Percentiles rank a stretch among this genome's conserved stretches.
These are phyloP conservation scores for Spodoptera picta DNA, from an alignment of 2,888 invertebrate genomes.

Conservation along the genomic window DNA sequence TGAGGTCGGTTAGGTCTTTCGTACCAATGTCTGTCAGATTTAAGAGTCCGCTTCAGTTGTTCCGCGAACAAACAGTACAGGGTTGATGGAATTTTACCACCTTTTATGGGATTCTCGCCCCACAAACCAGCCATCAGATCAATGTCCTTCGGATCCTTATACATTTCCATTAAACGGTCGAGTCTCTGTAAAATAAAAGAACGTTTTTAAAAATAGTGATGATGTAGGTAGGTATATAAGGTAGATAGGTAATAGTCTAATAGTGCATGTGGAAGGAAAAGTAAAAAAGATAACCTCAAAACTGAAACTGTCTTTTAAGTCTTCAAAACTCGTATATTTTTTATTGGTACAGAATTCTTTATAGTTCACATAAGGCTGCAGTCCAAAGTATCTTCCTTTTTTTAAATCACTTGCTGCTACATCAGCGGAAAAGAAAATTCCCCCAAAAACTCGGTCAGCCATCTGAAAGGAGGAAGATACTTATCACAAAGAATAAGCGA, in stretches of 20 bases:
- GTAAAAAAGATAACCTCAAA: conserved; percentile 6
- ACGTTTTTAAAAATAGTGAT: too few relatives aligned
- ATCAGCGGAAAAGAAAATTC: conserved; percentile 1
- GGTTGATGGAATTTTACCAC: conserved; percentile 94
- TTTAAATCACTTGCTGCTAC: conserved; percentile 7
- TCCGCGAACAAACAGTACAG: conserved; percentile 95
- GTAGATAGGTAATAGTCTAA: too few relatives aligned
- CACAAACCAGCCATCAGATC: conserved; percentile 96
- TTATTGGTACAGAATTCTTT: conserved; percentile 10
- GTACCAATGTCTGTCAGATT: conserved; percentile 95
- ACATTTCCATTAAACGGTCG: conserved; percentile 55
- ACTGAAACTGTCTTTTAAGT: conserved; percentile 5
- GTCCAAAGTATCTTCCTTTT: conserved; percentile 17
- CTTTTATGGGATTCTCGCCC: conserved; percentile 92
- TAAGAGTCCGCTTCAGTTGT: conserved; percentile 93
- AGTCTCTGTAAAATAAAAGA: conserved; percentile 24
- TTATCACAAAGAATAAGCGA: too few relatives aligned
- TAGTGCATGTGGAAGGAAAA: too few relatives aligned
- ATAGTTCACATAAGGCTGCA: conserved; percentile 20
- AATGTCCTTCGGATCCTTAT: conserved; percentile 92
- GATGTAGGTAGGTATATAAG: too few relatives aligned
- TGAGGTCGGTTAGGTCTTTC: conserved; percentile 59
- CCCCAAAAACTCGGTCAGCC: conserved; percentile 11
- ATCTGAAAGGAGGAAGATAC: conserved; percentile 12
- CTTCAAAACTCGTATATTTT: neutral